Evolutionary conservation across 2,113 vertebrate genomes (phyloP), one percentile per base, ranked within the genome.

Genomic region (Monarcha castaneiventris): DNA sequence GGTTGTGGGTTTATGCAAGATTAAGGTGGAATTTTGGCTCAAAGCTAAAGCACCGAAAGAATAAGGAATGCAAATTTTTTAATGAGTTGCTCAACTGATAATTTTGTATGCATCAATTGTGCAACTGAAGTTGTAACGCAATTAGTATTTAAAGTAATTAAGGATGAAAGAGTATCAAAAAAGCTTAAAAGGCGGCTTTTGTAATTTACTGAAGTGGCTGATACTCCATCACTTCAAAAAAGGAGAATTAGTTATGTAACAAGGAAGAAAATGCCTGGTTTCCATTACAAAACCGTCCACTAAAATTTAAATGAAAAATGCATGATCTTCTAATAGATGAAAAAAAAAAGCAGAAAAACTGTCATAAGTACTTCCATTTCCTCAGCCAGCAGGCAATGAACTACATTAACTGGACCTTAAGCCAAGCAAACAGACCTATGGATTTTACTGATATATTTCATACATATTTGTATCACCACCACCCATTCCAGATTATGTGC

Each of bases 141-240:
- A 89, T 95, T 95, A 95, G 72, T 64, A 90, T 88, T 85, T 91
- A 64, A 95, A 91, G 85, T 56, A 93, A 95, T 94, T 94, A 86
- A 88, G 43, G 82, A 94, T 83, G 78, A 90, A 87, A 94, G 78
- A 73, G 67, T 85, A 72, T 21, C 1, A 59, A 67, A 87, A 86
- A 82, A 89, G n/a, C 82, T 94, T 75, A 88, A 79, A 94, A 84
- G 62, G 69, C 35, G 0, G 39, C 44, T 84, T 91, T 61, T 55
- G 22, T 85, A 72, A 85, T 91, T 90, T 66, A 83, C 13, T 83
- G 62, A 90, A 90, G 82, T 66, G 71, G 58, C 37, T 76, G 69
- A 82, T 79, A 52, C 32, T 66, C 73, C 49, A 72, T 9, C 74
- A 84, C 92, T 95, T 96, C 44, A 89, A 84, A 94, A 94, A 88